Evolutionary conservation across 2,888 invertebrate species (phyloP), one percentile per base, ranked within the genome.

Genomic region (Leptopilina drosophilae): DNA sequence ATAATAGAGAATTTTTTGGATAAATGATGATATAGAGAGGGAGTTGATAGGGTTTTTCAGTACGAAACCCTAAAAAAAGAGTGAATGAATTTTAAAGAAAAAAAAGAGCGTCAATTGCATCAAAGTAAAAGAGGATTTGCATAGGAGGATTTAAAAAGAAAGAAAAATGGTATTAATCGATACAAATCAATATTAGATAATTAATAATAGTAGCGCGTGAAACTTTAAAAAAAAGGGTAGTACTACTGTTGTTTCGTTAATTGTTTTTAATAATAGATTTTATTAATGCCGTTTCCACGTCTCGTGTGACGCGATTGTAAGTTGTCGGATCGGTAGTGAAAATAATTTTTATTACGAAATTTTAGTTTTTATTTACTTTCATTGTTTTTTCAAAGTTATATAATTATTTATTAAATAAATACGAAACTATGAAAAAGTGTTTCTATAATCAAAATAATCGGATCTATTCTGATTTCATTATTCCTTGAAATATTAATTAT

Each of bases 181-280:
- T 81, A 85, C 84, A 85, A 87, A 86, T 88, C 87, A 88, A 88
- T 83, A 86, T 83, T 88, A 85, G 83, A 81, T 85, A 85, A 81
- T 85, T 49, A 49, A 49, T 49, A 49, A 85, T 88, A 89, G 88
- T 88, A 87, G 85, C 86, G 86, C 85, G 86, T 87, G 82, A 88
- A 86, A 86, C 86, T 89, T 88, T 84, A 87, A 82, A 59, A 86
- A 87, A 59, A 86, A 87, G 84, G 87, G 84, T 90, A 89, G 88
- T 87, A 88, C 84, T 89, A 90, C 84, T 87, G 91, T 91, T 91
- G 89, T 91, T 91, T 86, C 84, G 90, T 90, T 90, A 80, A 90
- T 91, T 89, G 91, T 91, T 90, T 91, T 90, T 49, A 9, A 49
- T 80, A 89, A 33, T 90, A 91, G 90, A 91, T 89, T 91, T 91